Base-by-base conservation (phyloP, 2,797 vertebrate genomes). In the Eulemur mongoz region DNA sequence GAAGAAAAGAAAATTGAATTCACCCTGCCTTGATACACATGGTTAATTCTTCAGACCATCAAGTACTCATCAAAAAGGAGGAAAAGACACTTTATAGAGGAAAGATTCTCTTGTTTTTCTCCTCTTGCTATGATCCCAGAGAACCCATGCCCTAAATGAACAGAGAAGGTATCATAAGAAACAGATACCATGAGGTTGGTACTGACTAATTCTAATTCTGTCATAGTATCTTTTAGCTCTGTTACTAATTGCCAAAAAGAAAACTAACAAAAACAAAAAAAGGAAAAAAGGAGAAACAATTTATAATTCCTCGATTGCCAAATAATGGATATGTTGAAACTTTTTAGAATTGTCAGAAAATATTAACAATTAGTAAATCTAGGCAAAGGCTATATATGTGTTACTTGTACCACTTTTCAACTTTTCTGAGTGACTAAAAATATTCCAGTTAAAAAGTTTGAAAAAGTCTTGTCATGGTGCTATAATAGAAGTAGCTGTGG, bases 21-120 rank as follows among this genome's bases (percentile, higher is more conserved):
- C 22, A 35, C 22, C 35, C 82, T 91, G 27, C 87, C 69, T 90
- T 86, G 78, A 70, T 59, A 50, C 25, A 48, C 59, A 90, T 4
- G 45, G 86, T 70, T 95, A 93, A 95, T 86, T 91, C 78, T 94
- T 96, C 70, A 96, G 69, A 89, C 30, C 7, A 94, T 59, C 69
- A 95, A 93, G 27, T 17, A 88, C 35, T 84, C 75, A 91, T 72
- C 52, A 73, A 91, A 95, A 94, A 27, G 25, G 20, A 40, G 59
- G 20, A 63, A 35, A 75, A 45, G 30, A 43, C 4, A 89, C 10
- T 81, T 88, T 20, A 54, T 40, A 54, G 45, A 85, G 40, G 65
- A 76, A 96, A 90, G 5, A 40, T 17, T 54, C n/a, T 80, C n/a
- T 72, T 25, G 27, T 78, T 88, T 75, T 50, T 83, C 80, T 81